A percentile compares a stretch with the other conserved stretches of the same genome.
Evolutionary conservation across 2,797 vertebrate species (phyloP).

Genomic region (Bovichtus diacanthus): DNA sequence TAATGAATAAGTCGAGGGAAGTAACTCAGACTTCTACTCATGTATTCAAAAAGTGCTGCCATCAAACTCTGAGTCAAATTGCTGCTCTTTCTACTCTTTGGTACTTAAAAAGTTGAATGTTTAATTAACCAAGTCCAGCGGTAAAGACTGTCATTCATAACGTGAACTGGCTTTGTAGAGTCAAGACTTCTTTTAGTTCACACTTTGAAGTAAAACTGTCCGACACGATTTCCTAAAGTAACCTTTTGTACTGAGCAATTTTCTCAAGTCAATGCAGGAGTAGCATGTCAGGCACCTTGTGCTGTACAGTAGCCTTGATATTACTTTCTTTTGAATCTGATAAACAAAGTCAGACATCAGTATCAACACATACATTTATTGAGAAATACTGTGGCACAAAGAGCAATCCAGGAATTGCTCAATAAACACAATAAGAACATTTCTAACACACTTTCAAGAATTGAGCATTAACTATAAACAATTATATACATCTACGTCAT

Average conservation of each 20-base stretch:
- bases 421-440: not conserved
- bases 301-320: not conserved
- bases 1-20: not conserved
- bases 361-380: not conserved
- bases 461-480: not conserved
- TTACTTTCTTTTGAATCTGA: not conserved
- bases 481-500: not conserved
- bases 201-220: conserved; percentile 6
- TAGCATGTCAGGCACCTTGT: not conserved
- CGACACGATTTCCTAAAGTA: not conserved
- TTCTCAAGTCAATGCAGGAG: conserved; percentile 5
- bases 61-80: not conserved
- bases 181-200: conserved; percentile 52
- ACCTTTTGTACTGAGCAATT: not conserved
- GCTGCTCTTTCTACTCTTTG: conserved; percentile 3
- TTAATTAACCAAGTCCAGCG: not conserved
- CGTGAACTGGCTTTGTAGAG: conserved; percentile 28
- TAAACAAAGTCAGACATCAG: not conserved
- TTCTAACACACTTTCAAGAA: not conserved
- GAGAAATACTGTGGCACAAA: conserved; percentile 5
- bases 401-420: not conserved
- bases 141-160: conserved; percentile 18
- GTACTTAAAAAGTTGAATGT: conserved; percentile 8
- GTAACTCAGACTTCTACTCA: not conserved
- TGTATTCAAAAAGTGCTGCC: not conserved